Base-by-base conservation (phyloP, 2,797 vertebrate genomes). In the Nyctibius grandis region DNA sequence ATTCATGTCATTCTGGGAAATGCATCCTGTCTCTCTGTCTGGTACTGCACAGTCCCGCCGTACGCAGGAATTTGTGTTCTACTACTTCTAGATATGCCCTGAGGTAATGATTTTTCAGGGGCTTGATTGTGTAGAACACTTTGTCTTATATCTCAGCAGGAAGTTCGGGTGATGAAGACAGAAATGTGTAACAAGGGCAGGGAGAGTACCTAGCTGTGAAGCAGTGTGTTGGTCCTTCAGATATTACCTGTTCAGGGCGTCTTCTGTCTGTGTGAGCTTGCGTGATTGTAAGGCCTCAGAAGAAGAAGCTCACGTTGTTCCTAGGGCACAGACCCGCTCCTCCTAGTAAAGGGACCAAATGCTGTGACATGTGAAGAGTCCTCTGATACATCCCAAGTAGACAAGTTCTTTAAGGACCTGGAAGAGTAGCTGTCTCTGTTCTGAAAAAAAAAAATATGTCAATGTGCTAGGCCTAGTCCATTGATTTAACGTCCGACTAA, bases 41-140 rank as follows among this genome's bases (percentile, higher is more conserved):
- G 42, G 18, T 87, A 15, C 63, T 70, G 63, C 54, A 15, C 33
- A 79, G 36, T 44, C 65, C 48, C 4, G 7, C 76, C 76, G 90
- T 69, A 61, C 48, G 70, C 16, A 50, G 75, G 72, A 89, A 89
- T 80, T 70, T 81, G 22, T 78, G 36, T 67, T 89, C 20, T 77
- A 16, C 74, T 74, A 51, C 44, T 84, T 88, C 31, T 53, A 26
- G 48, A 53, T 84, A 23, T 33, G 65, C 40, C 73, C 23, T 9
- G 15, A 21, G 54, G 53, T 56, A 64, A 2, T 63, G 51, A 70
- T 63, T 80, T 85, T 91, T 89, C 70, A 76, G 54, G 34, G 93
- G 42, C 34, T 82, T 56, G 44, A 44, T 63, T 2, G 2, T 44
- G 31, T 60, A 67, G 68, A 48, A 45, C 5, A 15, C 65, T 82